Evolutionary conservation across 2,797 vertebrate genomes (phyloP).

Genomic region (Rhynchotus rufescens): DNA sequence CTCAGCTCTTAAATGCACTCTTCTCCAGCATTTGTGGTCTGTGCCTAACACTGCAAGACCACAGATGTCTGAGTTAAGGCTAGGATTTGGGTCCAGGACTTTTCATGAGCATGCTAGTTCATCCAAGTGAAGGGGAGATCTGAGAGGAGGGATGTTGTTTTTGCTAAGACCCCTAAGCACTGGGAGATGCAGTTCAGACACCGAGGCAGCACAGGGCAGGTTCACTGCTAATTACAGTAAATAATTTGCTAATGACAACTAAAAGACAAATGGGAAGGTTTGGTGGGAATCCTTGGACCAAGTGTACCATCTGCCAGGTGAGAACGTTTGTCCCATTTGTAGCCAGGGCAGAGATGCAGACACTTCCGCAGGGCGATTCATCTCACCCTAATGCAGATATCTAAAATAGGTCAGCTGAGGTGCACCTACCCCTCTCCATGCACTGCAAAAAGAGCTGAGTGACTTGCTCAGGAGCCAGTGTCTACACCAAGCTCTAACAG

Average conservation of each 20-base stretch:
- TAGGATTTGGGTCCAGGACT: not conserved
- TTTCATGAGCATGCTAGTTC: not conserved
- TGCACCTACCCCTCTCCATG: not conserved
- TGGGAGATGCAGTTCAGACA: not conserved
- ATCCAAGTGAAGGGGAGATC: not conserved
- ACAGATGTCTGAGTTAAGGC: not conserved
- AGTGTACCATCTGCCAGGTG: not conserved
- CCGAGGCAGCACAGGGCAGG: not conserved
- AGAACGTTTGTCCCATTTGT: accelerated
- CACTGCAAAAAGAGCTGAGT: accelerated
- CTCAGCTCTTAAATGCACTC: not conserved
- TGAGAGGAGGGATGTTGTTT: not conserved
- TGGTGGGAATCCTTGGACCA: not conserved
- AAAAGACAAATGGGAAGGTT: not conserved
- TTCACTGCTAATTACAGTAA: not conserved
- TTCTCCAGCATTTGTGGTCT: not conserved
- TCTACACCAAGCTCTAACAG: not conserved
- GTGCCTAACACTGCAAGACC: not conserved
- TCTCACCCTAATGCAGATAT: not conserved
- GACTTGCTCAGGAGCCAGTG: not conserved
- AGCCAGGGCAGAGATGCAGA: not conserved
- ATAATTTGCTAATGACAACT: not conserved
- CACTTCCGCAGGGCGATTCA: not conserved
- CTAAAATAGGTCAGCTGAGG: not conserved
- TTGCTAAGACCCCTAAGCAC: not conserved